Evolutionary conservation across 2,113 vertebrate species (phyloP).

Genomic region (Spea multiplicata): DNA sequence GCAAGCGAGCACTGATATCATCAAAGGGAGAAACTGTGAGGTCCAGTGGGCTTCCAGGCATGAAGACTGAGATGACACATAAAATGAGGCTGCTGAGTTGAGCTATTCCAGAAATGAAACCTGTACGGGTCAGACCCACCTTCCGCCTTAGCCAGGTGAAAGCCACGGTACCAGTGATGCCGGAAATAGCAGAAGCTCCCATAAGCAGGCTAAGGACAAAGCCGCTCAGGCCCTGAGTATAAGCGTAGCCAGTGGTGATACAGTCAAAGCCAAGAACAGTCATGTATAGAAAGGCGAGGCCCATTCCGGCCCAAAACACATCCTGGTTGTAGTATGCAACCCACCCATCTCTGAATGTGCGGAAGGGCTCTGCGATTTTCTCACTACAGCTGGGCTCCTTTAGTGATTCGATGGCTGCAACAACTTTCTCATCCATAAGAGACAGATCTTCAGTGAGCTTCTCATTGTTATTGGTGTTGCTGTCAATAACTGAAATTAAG

Average conservation of each 20-base stretch:
- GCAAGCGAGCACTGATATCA: constrained; percentile 76
- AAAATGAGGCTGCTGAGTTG: constrained; percentile 84
- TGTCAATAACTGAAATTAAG: constrained; percentile 72
- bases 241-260: constrained; percentile 95
- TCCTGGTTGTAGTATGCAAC: constrained; percentile 93
- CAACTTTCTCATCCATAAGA: constrained; percentile 75
- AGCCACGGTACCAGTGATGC: constrained; percentile 90
- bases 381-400: constrained; percentile 65
- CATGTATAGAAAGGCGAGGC: constrained; percentile 94
- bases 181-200: constrained; percentile 89
- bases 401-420: constrained; percentile 50
- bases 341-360: constrained; percentile 86
- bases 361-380: constrained; percentile 78
- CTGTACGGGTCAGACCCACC: constrained; percentile 86
- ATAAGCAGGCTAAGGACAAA: constrained; percentile 91
- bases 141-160: constrained; percentile 88
- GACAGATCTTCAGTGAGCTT: constrained; percentile 76
- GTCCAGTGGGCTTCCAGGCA: constrained; percentile 90
- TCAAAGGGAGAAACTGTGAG: constrained; percentile 88
- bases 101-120: constrained; percentile 82
- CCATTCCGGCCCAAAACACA: constrained; percentile 92
- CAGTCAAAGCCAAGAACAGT: constrained; percentile 96
- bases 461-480: constrained; percentile 51
- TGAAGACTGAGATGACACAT: constrained; percentile 85
- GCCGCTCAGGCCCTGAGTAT: constrained; percentile 92